Base-by-base conservation (phyloP, 2,888 invertebrate species). In the Drosophila monieri region DNA sequence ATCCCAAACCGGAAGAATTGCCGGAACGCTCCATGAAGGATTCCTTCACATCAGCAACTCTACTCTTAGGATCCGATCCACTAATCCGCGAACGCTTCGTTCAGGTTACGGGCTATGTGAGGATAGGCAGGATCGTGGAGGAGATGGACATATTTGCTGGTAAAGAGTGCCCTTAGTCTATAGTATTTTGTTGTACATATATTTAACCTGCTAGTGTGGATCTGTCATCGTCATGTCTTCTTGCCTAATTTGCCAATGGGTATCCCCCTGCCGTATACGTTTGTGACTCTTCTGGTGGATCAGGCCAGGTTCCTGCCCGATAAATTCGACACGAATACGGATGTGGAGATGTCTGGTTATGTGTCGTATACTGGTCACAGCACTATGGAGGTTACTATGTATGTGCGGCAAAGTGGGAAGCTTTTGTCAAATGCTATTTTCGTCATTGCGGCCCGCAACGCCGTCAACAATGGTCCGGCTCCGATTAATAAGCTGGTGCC, bases 141-240 rank as follows among this genome's bases (percentile, higher is more conserved):
- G 95, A 96, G 85, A 93, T 96, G 92, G 96, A 96, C 89, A 93
- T 95, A 57, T 95, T 96, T 92, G 95, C 95, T 69, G 95, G 95
- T 94, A 91, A 72, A 47, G 6, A 6, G 6, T 35, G 12, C 5
- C 5, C n/a, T 2, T 25, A 8, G 5, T 18, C 18, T 47, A 6
- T 23, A 14, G 10, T 10, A n/a, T 25, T 30, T 41, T 10, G 10
- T 3, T 8, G 1, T 10, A 18, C 1, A 27, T 47, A 25, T 12
- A 49, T 12, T 23, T 23, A 0, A 92, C 35, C 2, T 92, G 43
- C 4, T 88, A 94, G 95, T 95, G n/a, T 94, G 94, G 92, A 93
- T 95, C 30, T 94, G 94, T 51, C 94, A 94, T 89, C 93, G 94
- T 69, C 95, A 96, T 89, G 92, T 95, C 44, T 91, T 93, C 56